Evolutionary conservation across 2,888 invertebrate species (phyloP).

Genomic region (Electrophaes corylata): DNA sequence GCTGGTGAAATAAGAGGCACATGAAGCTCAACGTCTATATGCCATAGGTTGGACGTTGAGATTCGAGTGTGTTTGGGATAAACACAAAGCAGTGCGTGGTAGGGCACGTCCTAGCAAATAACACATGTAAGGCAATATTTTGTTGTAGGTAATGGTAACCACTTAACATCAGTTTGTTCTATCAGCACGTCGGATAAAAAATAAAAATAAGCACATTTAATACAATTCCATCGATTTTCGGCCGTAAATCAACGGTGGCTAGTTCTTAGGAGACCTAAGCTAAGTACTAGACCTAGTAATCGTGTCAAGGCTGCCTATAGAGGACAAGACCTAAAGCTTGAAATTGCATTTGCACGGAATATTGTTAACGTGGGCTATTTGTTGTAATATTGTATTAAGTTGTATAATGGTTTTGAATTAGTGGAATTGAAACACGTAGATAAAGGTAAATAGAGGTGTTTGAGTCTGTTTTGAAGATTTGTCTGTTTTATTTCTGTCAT

Average conservation of each 20-base stretch:
- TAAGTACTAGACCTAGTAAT: conserved; percentile 32
- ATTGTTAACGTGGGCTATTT: conserved; percentile 36
- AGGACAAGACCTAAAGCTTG: conserved; percentile 41
- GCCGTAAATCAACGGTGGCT: not conserved
- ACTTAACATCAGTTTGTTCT: too few species aligned
- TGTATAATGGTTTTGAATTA: conserved; percentile 23
- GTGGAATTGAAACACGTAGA: conserved; percentile 19
- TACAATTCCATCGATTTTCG: not conserved
- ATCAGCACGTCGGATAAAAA: too few species aligned
- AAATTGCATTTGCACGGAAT: conserved; percentile 38
- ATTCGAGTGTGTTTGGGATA: too few species aligned
- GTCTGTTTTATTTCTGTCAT: too few species aligned
- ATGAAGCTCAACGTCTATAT: too few species aligned
- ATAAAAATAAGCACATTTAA: too few species aligned
- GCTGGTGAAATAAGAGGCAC: too few species aligned
- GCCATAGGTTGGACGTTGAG: too few species aligned
- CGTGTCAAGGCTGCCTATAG: conserved; percentile 38
- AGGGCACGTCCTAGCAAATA: too few species aligned
- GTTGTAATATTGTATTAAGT: conserved; percentile 30
- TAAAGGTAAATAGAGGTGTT: not conserved
- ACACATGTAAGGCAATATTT: too few species aligned
- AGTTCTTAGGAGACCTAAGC: conserved; percentile 3
- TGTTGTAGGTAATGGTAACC: too few species aligned
- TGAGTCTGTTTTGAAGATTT: not conserved
- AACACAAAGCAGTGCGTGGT: too few species aligned